Base-by-base conservation (phyloP, 2,888 invertebrate genomes). In the Caprella mutica region DNA sequence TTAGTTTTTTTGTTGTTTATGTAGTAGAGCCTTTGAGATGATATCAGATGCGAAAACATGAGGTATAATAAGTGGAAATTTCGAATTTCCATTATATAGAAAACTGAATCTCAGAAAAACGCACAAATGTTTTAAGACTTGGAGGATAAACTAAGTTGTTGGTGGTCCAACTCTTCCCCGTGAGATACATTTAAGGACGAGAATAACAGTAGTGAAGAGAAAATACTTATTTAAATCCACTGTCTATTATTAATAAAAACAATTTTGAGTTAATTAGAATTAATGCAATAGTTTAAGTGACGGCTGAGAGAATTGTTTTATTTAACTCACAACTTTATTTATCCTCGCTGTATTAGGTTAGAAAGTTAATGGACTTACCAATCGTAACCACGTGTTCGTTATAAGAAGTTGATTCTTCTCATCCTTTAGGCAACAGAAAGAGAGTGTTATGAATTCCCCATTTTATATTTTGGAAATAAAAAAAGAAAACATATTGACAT, bases 361-460 rank as follows among this genome's bases (percentile, higher is more conserved):
- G 56, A 55, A 55, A 65, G 68, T 72, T 65, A 65, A 65, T 57
- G 63, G 67, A 86, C 86, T 87, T 84, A 86, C 87, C 85, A 87
- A 84, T 80, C 86, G 86, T 81, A 87, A 85, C 88, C 88, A 89
- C 80, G 87, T 85, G 83, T 88, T 88, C 80, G 87, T 84, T 80
- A 87, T 86, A 80, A 89, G 84, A 80, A 87, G 85, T 83, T 88
- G 88, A 81, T 88, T 88, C 84, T 88, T 88, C 84, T 88, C 87
- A 82, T 88, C 87, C 87, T 87, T 84, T 81, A 78, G 63, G 64
- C 64, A 64, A 64, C 58, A 64, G 56, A 64, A 64, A 64, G 64
- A 64, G 58, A 64, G 59, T 59, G 58, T 64, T 60, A 60, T 64
- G 60, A 58, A 60, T 58, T 64, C 58, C 58, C 58, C 58, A 60